Evolutionary conservation across 2,113 vertebrate genomes (phyloP), one percentile per base, ranked within the genome.

Genomic region (Mellivora capensis): DNA sequence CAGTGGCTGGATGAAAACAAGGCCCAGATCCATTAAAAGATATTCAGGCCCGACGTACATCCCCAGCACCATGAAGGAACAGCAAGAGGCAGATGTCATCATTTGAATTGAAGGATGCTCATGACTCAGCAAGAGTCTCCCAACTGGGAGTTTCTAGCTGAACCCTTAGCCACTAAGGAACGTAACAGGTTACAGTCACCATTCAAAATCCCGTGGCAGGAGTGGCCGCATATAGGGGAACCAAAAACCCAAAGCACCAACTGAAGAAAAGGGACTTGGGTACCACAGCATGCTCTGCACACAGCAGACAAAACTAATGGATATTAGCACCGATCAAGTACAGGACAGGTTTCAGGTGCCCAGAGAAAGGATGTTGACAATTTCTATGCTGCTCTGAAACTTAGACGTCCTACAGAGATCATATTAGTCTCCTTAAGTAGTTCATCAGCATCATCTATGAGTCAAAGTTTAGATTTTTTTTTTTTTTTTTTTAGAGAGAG

Each of bases 391-490:
- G 59, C 54, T 31, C 4, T 4, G 90, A 87, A 91, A 84, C 27
- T 0, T 81, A 72, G 85, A 54, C 67, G 8, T 79, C 81, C 85
- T 61, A 72, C 25, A 88, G 61, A 94, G 87, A 93, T 18, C 47
- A 3, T 20, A 29, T 57, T 52, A 62, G 52, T 31, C 67, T 91
- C 91, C 54, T 57, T 72, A n/a, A 64, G 74, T 52, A 79, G 69
- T 81, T 79, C 44, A 49, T 71, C 90, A 91, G 88, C 86, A 87
- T 59, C 44, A 88, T 11, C 79, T 67, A 25, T 57, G 59, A 88
- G 88, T 82, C 94, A 97, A 96, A 96, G 42, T 95, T 89, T 47
- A 95, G 81, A 94, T 91, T 91, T 93, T n/a, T n/a, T n/a, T n/a
- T n/a, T n/a, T n/a, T n/a, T n/a, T n/a, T n/a, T n/a, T n/a, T n/a